Conservation (phyloP, 2,888 invertebrate species). For the Cantharis rustica region DNA sequence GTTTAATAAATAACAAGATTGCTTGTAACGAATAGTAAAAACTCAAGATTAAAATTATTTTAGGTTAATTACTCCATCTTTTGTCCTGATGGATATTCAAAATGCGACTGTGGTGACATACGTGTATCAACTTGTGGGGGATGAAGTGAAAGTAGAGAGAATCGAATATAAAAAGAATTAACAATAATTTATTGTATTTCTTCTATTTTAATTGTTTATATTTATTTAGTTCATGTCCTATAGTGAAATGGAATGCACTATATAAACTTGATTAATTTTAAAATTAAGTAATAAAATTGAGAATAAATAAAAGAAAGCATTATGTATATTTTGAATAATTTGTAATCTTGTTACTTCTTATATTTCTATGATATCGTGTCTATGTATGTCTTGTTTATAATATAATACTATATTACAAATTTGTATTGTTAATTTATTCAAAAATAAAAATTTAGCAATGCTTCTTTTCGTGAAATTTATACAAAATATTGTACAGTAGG, state of each 20-base stretch:
- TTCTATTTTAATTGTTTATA: constrained; percentile 2
- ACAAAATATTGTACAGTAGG: too few species aligned
- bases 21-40: not conserved
- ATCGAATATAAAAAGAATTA: constrained; percentile 95
- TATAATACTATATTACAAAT: not conserved
- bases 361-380: not conserved
- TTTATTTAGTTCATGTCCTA: not conserved
- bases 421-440: not conserved
- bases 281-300: not conserved
- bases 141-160: constrained; percentile 98
- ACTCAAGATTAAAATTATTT: constrained; percentile 38
- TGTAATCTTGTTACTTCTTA: not conserved
- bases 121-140: constrained; percentile 95
- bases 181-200: constrained; percentile 4
- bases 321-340: not conserved
- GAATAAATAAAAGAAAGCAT: not conserved
- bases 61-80: constrained; percentile 90
- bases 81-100: constrained; percentile 99
- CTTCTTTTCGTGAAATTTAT: too few species aligned
- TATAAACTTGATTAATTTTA: not conserved
- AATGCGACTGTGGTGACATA: constrained; percentile 97
- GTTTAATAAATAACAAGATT: too few species aligned
- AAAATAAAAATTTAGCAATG: too few species aligned
- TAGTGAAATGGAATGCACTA: not conserved
- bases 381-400: not conserved